These are phyloP conservation scores for Calosoma granatense DNA, from an alignment of 1,140 invertebrate genomes.

Conservation along the genomic window DNA sequence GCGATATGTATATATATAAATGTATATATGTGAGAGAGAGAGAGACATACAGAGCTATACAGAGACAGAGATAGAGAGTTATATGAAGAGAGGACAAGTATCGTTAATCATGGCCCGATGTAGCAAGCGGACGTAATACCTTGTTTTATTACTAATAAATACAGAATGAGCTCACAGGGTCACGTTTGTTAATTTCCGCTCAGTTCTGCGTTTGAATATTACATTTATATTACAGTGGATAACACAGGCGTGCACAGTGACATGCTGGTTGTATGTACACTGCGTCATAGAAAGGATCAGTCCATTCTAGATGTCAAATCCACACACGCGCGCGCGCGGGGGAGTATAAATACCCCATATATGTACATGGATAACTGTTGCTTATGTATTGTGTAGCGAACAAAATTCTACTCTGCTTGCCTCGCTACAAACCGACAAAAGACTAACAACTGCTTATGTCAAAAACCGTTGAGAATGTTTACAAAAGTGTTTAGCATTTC, in stretches of 20 bases:
- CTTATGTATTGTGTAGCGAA: no score
- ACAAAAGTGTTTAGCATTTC: no score
- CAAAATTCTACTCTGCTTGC: no score
- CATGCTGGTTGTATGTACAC: not conserved
- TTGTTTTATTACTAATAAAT: slow-evolving; percentile 20
- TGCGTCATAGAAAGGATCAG: not conserved
- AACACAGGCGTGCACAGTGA: not conserved
- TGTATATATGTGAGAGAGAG: no score
- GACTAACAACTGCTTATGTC: no score
- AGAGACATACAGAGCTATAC: not conserved
- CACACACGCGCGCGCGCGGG: no score
- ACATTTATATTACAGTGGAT: slow-evolving; percentile 1
- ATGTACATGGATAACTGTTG: not conserved
- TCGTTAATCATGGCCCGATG: slow-evolving; percentile 4
- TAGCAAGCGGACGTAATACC: slow-evolving; percentile 1
- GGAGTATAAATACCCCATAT: not conserved
- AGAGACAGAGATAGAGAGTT: no score
- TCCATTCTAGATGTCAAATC: not conserved
- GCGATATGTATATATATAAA: no score
- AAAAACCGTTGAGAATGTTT: no score
- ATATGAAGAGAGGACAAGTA: not conserved
- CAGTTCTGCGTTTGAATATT: slow-evolving; percentile 10
- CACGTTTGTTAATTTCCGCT: slow-evolving; percentile 21
- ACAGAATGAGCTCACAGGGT: slow-evolving; percentile 17
- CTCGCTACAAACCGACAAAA: no score